phyloP scores from a whole-genome alignment of 2,113 vertebrate species.

The Rhagologus leucostigma region DNA sequence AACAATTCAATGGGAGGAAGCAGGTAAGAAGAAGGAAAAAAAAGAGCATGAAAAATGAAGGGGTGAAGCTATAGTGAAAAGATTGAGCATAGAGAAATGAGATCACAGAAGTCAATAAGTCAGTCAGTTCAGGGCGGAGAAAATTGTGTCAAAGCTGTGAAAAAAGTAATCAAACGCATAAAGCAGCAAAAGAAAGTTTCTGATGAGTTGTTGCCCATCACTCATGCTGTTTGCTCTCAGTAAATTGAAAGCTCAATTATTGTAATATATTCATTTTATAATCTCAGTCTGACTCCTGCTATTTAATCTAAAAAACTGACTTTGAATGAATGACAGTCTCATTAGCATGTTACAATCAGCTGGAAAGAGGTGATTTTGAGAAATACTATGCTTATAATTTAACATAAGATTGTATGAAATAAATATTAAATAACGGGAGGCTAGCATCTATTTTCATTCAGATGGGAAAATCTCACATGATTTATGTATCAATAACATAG shows the following conservation, averaged over 20 bases:
- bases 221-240: not conserved
- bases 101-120: not conserved
- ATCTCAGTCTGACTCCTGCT: not conserved
- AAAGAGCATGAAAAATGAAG: not conserved
- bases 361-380: not conserved
- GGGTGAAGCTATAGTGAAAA: not conserved
- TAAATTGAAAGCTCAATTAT: not conserved
- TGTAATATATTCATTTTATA: not conserved
- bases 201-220: not conserved
- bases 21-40: not conserved
- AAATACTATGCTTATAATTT: not conserved
- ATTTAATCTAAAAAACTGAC: not conserved
- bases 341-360: not conserved
- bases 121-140: not conserved
- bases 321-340: not conserved
- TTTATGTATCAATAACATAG: not conserved
- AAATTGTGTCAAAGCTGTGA: not conserved
- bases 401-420: not conserved
- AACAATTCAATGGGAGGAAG: not conserved
- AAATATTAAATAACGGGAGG: not conserved
- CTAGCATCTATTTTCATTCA: not conserved
- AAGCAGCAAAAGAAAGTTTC: not conserved
- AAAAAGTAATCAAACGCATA: not conserved
- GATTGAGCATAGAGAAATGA: not conserved
- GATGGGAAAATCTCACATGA: not conserved